Conservation (phyloP, 2,113 vertebrate species). For the Elephas maximus region DNA sequence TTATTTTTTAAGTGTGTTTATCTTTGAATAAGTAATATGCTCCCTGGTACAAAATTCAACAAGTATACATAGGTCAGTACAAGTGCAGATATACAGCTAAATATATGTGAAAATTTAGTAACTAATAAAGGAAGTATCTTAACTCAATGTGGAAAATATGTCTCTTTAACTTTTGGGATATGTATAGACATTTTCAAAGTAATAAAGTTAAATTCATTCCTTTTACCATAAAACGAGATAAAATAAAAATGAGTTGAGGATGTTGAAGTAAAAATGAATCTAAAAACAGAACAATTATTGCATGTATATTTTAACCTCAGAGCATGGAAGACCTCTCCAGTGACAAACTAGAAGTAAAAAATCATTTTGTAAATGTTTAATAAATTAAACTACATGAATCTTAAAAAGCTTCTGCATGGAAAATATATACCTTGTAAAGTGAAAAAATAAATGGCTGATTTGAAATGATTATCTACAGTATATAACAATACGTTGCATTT, state of each 20-base stretch:
- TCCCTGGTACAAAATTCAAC: not conserved
- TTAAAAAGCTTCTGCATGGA: not conserved
- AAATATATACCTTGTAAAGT: not conserved
- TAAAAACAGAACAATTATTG: not conserved
- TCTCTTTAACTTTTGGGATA: not conserved
- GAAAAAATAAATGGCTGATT: not conserved
- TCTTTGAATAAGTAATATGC: not conserved
- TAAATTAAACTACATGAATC: not conserved
- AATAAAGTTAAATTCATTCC: not conserved
- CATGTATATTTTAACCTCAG: not conserved
- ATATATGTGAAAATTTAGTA: not conserved
- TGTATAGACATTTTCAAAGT: not conserved
- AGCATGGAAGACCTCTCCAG: not conserved
- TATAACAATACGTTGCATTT: not conserved
- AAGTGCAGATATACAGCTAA: not conserved
- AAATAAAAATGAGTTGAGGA: not conserved
- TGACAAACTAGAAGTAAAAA: not conserved
- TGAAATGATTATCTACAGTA: not conserved
- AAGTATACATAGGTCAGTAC: not conserved
- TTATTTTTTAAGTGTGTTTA: not conserved
- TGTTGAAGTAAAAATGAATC: not conserved
- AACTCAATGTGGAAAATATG: not conserved
- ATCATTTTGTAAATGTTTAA: not conserved
- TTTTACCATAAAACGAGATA: not conserved
- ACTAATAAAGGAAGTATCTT: not conserved